Evolutionary conservation across 37 sponge, comb jelly and placozoan genomes (phyloP).

Genomic region (Agelas oroides): DNA sequence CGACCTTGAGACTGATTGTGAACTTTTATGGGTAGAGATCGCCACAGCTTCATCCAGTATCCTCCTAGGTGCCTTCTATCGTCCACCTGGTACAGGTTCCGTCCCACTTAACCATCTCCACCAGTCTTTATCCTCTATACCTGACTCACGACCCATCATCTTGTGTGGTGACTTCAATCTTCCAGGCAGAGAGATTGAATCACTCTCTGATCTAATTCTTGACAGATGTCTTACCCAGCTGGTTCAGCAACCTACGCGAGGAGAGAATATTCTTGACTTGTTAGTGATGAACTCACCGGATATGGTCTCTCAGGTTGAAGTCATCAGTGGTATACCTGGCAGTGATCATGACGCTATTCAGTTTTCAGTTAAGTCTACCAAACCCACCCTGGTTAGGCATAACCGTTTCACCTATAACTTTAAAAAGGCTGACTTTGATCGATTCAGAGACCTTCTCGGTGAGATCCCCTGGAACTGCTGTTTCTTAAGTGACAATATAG

Average conservation of each 20-base stretch:
- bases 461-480: constrained; percentile 27
- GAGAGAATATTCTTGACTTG: constrained; percentile 7
- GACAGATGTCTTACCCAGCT: too few species aligned
- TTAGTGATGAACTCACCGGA: background rate
- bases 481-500: background rate
- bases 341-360: constrained; percentile 48
- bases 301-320: constrained; percentile 1
- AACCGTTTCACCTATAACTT: constrained; percentile 24
- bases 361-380: background rate
- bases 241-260: too few species aligned
- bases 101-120: background rate
- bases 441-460: constrained; percentile 12
- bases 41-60: background rate
- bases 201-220: too few species aligned
- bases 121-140: background rate
- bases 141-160: constrained; percentile 10
- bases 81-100: constrained; percentile 7
- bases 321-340: constrained; percentile 30
- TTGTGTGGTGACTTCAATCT: constrained; percentile 40
- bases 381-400: background rate
- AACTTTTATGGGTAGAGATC: constrained; percentile 42
- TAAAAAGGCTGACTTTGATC: constrained; percentile 25
- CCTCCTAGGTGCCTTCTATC: constrained; percentile 29
- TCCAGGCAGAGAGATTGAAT: too few species aligned
- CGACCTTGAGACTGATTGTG: constrained; percentile 22